Percentiles rank a stretch among this genome's conserved stretches.
Conservation (phyloP, 2,797 vertebrate genomes). For the Sibirionetta formosa region DNA sequence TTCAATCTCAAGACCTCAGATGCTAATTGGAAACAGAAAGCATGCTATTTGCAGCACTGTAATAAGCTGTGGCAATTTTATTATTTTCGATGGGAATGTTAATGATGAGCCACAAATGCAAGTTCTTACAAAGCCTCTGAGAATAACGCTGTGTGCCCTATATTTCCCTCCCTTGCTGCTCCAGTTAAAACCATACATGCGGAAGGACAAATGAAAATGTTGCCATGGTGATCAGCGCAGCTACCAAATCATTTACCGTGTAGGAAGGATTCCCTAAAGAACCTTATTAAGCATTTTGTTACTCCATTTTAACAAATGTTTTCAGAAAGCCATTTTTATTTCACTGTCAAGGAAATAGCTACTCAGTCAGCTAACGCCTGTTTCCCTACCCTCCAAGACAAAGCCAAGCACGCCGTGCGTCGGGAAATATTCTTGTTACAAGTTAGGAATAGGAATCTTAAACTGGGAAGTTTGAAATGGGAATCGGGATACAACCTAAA, state of each 20-base stretch:
- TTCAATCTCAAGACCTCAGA: not conserved
- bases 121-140: conserved; percentile 61
- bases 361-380: not conserved
- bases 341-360: not conserved
- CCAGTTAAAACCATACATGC: conserved; percentile 37
- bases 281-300: conserved; percentile 57
- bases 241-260: conserved; percentile 40
- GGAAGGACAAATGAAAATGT: conserved; percentile 57
- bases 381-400: not conserved
- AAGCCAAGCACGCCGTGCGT: not conserved
- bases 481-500: not conserved
- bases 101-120: conserved; percentile 44
- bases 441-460: not conserved
- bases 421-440: not conserved
- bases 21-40: conserved; percentile 40
- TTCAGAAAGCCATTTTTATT: conserved; percentile 50
- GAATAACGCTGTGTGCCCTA: conserved; percentile 54
- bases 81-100: conserved; percentile 38
- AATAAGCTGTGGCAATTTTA: conserved; percentile 14
- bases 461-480: not conserved
- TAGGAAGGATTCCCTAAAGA: conserved; percentile 70
- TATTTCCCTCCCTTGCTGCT: conserved; percentile 53
- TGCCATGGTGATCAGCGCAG: conserved; percentile 57
- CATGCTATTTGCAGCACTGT: conserved; percentile 1
- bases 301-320: conserved; percentile 39